A percentile compares a stretch with the other conserved stretches of the same genome.
Conservation (phyloP, 2,113 vertebrate species). For the Pygoscelis adeliae region DNA sequence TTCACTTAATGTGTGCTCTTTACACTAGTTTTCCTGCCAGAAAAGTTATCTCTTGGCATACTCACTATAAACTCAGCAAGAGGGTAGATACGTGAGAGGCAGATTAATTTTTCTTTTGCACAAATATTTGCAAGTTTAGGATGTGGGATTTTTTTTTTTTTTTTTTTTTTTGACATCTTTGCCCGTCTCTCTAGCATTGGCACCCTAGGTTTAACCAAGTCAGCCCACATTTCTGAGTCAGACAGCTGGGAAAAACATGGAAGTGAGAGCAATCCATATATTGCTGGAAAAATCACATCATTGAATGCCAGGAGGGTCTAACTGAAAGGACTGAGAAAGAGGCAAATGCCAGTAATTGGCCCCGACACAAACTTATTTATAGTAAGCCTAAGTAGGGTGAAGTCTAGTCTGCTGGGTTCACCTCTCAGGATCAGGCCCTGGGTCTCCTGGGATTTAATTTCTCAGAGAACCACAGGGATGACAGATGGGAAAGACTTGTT, state of each 20-base stretch:
- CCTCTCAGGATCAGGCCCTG: slow-evolving; percentile 66
- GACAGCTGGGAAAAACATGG: slow-evolving; percentile 29
- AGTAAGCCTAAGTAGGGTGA: slow-evolving; percentile 51
- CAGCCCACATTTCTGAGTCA: neutral
- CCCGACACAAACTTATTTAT: slow-evolving; percentile 45
- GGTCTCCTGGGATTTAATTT: slow-evolving; percentile 54
- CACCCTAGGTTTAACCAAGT: neutral
- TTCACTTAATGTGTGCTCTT: neutral
- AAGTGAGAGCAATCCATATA: slow-evolving; percentile 6
- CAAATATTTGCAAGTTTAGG: slow-evolving; percentile 1
- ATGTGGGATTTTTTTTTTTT: neutral
- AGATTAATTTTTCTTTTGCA: neutral
- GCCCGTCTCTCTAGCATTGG: neutral
- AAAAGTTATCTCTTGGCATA: neutral
- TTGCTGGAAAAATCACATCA: slow-evolving; percentile 35
- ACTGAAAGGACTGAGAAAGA: slow-evolving; percentile 47
- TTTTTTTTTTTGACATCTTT: neutral
- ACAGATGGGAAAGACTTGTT: slow-evolving; percentile 64
- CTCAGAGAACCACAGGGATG: slow-evolving; percentile 57
- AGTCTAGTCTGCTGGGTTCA: slow-evolving; percentile 45
- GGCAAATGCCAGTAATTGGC: slow-evolving; percentile 54
- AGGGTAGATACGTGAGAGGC: neutral
- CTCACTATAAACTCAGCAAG: neutral
- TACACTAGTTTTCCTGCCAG: neutral
- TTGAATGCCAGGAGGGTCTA: slow-evolving; percentile 46